Evolutionary conservation across 2,113 vertebrate genomes (phyloP).

Genomic region (Puffinus mauretanicus): DNA sequence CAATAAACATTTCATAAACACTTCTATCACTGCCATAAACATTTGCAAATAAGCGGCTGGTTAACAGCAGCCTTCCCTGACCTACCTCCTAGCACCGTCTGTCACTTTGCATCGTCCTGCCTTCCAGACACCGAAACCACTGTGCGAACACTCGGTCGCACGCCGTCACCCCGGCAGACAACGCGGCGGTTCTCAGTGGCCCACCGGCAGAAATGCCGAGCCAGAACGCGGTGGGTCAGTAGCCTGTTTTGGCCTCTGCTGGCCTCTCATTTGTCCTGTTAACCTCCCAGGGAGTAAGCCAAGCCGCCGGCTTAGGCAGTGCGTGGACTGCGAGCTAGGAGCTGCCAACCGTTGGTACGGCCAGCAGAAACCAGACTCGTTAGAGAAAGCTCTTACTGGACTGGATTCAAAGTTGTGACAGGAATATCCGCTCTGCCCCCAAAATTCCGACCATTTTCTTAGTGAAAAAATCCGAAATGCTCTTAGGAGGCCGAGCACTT

Average conservation of each 20-base stretch:
- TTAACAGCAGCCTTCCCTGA: not conserved
- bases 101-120: not conserved
- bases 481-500: not conserved
- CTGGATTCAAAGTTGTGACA: not conserved
- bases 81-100: rapidly evolving
- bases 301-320: not conserved
- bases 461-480: not conserved
- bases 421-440: not conserved
- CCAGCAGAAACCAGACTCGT: not conserved
- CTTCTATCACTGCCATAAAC: not conserved
- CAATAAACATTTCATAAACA: not conserved
- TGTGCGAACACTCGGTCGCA: not conserved
- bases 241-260: not conserved
- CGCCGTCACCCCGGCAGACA: not conserved
- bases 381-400: not conserved
- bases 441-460: not conserved
- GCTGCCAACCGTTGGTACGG: not conserved
- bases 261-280: not conserved
- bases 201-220: not conserved
- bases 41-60: not conserved
- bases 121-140: not conserved
- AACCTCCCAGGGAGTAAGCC: not conserved
- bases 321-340: not conserved
- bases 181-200: not conserved
- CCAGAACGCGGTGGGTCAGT: not conserved